Conservation (phyloP, 1,140 invertebrate species). For the Drosophila tsacasi region DNA sequence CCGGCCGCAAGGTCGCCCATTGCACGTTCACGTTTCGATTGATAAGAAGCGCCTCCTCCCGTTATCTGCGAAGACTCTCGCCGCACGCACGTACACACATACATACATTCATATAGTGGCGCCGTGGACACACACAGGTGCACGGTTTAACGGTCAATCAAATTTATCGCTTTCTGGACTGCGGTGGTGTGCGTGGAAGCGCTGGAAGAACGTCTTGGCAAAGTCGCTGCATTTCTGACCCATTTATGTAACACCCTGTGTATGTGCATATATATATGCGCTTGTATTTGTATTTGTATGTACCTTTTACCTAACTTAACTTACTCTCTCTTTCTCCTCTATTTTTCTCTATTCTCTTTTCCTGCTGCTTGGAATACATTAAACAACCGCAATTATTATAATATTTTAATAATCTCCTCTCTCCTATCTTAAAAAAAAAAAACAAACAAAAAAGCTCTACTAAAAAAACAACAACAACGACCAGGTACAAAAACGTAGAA, state of each 20-base stretch:
- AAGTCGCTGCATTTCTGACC: constrained; percentile 1
- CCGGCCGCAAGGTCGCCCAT: constrained; percentile 31
- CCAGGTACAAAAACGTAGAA: constrained; percentile 64
- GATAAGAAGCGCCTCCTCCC: constrained; percentile 19
- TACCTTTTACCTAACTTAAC: constrained; percentile 29
- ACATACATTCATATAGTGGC: not conserved
- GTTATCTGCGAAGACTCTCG: constrained; percentile 20
- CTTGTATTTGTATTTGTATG: constrained; percentile 6
- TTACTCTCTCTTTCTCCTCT: constrained; percentile 53
- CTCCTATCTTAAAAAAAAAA: constrained; percentile 35
- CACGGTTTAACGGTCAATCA: constrained; percentile 19
- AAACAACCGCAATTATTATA: constrained; percentile 57
- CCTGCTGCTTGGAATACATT: constrained; percentile 68
- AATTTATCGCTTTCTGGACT: not conserved
- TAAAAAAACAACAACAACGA: constrained; percentile 82
- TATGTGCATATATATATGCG: not conserved
- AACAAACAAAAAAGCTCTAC: constrained; percentile 67
- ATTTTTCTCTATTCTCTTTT: constrained; percentile 46
- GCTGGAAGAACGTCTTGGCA: constrained; percentile 1
- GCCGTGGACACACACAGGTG: constrained; percentile 3
- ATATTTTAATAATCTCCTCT: constrained; percentile 43
- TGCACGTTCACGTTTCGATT: constrained; percentile 28
- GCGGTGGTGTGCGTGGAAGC: not conserved
- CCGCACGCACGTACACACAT: not conserved
- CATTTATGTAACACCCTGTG: constrained; percentile 1